Percentiles rank a stretch among this genome's conserved stretches.
Evolutionary conservation across 2,888 invertebrate genomes (phyloP).

Genomic region (Melipona bicolor): DNA sequence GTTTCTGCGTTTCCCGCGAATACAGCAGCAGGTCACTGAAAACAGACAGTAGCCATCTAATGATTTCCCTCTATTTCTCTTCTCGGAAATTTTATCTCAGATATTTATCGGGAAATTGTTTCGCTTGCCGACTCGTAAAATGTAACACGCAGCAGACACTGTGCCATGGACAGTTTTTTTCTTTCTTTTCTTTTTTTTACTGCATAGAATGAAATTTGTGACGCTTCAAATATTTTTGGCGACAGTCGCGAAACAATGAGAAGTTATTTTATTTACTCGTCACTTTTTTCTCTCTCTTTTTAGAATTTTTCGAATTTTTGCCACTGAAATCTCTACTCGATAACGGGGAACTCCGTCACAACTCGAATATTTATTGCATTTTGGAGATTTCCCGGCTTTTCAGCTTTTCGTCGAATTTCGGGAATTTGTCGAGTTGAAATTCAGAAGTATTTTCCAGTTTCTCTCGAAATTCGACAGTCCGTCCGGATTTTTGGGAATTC

Average conservation of each 20-base stretch:
- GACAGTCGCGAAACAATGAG: not conserved
- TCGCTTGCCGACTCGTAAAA: not conserved
- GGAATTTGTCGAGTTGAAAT: not conserved
- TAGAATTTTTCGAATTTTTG: not conserved
- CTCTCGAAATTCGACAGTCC: not conserved
- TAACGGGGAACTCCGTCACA: too few relatives aligned
- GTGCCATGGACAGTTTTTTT: not conserved
- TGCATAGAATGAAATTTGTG: too few relatives aligned
- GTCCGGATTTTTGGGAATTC: too few relatives aligned
- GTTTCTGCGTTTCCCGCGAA: not conserved
- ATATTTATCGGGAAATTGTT: not conserved
- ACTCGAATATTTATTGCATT: too few relatives aligned
- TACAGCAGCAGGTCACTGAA: not conserved
- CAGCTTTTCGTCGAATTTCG: not conserved
- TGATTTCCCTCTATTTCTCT: not conserved
- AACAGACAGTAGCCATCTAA: not conserved
- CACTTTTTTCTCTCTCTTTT: not conserved
- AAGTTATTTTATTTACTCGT: not conserved
- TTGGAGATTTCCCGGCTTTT: too few relatives aligned
- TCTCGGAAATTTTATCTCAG: not conserved
- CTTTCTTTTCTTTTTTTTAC: too few relatives aligned
- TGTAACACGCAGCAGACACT: not conserved
- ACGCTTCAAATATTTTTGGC: not conserved
- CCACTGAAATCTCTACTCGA: not conserved
- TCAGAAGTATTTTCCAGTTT: too few relatives aligned